A percentile compares a stretch with the other conserved stretches of the same genome.
Conservation (phyloP, 37 sponge, comb jelly and placozoan species). For the Petrosia ficiformis region DNA sequence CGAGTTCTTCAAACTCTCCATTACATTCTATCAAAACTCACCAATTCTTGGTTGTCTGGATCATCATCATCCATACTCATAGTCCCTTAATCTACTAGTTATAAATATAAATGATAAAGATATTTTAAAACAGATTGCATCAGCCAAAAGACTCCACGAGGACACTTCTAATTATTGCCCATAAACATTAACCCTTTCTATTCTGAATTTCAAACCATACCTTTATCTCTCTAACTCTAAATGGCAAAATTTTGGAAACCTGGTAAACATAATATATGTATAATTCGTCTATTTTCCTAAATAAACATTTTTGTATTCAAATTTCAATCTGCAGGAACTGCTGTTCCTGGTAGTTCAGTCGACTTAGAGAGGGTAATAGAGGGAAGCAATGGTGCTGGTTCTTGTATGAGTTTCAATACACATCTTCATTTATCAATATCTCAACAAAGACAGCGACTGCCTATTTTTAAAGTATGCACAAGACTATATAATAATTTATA, state of each 20-base stretch:
- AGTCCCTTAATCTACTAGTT: too few species aligned
- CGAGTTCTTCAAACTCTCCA: too few species aligned
- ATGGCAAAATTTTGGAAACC: conserved; percentile 5
- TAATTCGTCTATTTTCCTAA: too few species aligned
- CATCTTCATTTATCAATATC: conserved; percentile 67
- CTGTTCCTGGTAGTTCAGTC: conserved; percentile 22
- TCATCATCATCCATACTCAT: too few species aligned
- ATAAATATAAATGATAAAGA: too few species aligned
- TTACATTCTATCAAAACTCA: too few species aligned
- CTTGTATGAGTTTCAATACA: conserved; percentile 74
- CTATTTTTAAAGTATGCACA: conserved; percentile 70
- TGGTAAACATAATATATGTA: too few species aligned
- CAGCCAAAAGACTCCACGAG: background rate
- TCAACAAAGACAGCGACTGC: conserved; percentile 90
- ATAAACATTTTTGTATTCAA: too few species aligned
- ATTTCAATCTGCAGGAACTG: conserved; percentile 6
- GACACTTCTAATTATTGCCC: background rate
- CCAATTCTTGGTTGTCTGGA: too few species aligned
- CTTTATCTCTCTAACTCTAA: background rate
- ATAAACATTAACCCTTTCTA: background rate
- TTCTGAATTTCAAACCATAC: background rate
- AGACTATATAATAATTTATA: background rate
- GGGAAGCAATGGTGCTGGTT: conserved; percentile 70
- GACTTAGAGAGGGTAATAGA: conserved; percentile 51
- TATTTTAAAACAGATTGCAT: background rate